phyloP scores from a whole-genome alignment of 2,113 vertebrate species.

The Sorex fumeus region DNA sequence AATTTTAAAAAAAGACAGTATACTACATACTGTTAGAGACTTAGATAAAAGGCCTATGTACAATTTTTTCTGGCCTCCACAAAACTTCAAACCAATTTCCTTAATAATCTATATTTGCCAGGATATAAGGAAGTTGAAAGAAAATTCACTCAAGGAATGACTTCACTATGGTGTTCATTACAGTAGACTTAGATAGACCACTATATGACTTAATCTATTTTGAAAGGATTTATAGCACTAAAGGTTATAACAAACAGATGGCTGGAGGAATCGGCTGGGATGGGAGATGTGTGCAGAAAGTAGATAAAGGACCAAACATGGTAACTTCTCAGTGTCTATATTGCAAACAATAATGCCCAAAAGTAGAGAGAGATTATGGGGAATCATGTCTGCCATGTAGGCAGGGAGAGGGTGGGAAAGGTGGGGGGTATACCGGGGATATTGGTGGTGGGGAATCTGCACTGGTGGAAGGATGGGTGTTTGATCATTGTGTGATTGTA shows the following conservation, averaged over 20 bases:
- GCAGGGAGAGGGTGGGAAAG: too few relatives aligned
- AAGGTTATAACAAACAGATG: constrained; percentile 72
- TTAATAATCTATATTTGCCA: background rate
- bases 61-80: constrained; percentile 6
- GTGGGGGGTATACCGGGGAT: too few relatives aligned
- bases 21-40: background rate
- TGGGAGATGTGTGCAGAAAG: too few relatives aligned
- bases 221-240: constrained; percentile 57
- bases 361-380: too few relatives aligned
- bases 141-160: constrained; percentile 6
- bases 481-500: too few relatives aligned
- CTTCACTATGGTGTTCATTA: constrained; percentile 62
- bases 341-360: too few relatives aligned
- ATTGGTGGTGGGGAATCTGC: too few relatives aligned
- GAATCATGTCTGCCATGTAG: too few relatives aligned
- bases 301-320: too few relatives aligned
- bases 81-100: constrained; percentile 61
- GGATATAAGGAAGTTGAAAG: constrained; percentile 4
- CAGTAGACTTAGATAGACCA: constrained; percentile 63
- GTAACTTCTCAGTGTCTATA: too few relatives aligned
- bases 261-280: too few relatives aligned
- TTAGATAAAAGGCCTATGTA: constrained; percentile 11
- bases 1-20: constrained; percentile 35
- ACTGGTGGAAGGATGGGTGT: too few relatives aligned
- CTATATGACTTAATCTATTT: constrained; percentile 65